These are phyloP conservation scores for Carollia perspicillata DNA, from an alignment of 2,113 vertebrate species.

Conservation along the genomic window DNA sequence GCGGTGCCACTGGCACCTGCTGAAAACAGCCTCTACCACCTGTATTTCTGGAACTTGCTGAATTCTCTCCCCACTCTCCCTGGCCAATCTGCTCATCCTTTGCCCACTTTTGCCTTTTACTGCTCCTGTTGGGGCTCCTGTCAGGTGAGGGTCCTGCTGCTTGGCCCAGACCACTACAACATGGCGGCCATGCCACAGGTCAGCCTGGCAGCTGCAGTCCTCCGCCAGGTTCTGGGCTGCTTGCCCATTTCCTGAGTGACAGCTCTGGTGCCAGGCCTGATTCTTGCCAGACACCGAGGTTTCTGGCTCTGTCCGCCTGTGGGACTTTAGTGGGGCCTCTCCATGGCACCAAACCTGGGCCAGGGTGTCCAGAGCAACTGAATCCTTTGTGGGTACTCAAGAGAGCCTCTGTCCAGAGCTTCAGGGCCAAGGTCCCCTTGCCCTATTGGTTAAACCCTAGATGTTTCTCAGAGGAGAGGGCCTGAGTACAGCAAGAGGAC, in stretches of 20 bases:
- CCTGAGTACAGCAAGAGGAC: background rate
- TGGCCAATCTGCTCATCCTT: background rate
- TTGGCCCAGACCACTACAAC: background rate
- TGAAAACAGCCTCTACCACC: background rate
- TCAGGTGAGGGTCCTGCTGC: background rate
- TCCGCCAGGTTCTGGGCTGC: background rate
- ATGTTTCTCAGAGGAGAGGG: background rate
- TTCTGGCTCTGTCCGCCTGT: background rate
- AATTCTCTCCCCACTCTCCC: background rate
- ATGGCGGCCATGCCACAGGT: background rate
- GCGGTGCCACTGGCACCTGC: background rate
- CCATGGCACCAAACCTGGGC: background rate
- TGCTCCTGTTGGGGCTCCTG: background rate
- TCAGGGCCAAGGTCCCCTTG: background rate
- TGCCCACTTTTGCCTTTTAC: background rate
- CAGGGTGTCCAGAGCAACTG: background rate
- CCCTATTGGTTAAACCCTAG: background rate
- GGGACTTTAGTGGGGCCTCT: background rate
- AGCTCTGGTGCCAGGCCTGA: background rate
- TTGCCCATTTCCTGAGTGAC: background rate
- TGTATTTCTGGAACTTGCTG: background rate
- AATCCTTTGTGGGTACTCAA: background rate
- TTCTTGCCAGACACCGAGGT: background rate
- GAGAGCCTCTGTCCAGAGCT: background rate
- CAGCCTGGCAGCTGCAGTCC: background rate